These are phyloP conservation scores for Steromphala cineraria DNA, from an alignment of 2,888 invertebrate genomes.

Conservation along the genomic window DNA sequence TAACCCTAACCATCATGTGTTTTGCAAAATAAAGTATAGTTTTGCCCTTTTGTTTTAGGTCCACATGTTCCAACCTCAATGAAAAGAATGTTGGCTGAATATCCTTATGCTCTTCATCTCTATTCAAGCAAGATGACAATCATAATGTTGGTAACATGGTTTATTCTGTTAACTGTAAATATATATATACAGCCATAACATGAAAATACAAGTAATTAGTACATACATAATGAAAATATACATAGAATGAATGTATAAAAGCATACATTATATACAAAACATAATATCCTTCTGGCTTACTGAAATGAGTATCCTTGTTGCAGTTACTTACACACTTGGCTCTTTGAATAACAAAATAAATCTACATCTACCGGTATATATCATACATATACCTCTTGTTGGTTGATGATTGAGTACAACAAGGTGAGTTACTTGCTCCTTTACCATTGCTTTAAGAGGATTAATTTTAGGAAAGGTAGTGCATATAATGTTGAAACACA, in stretches of 20 bases:
- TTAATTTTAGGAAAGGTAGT: no score
- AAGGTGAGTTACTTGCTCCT: neutral
- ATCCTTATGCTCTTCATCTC: no score
- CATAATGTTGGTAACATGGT: neutral
- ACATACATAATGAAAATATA: neutral
- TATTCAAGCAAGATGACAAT: neutral
- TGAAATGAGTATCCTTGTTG: neutral
- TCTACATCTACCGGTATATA: neutral
- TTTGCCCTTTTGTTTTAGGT: no score
- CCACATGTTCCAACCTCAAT: no score
- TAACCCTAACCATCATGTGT: no score
- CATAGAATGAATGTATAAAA: neutral
- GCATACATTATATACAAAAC: neutral
- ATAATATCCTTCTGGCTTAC: neutral
- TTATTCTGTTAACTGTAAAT: neutral
- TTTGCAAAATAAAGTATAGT: no score
- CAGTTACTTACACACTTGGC: neutral
- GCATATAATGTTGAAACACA: no score
- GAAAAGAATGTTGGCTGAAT: no score
- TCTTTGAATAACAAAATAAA: neutral
- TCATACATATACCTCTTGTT: no score
- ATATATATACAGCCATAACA: neutral
- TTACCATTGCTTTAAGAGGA: no score
- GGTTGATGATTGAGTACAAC: neutral
- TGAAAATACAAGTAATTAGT: neutral